Evolutionary conservation across 1,140 invertebrate species (phyloP).

Genomic region (Penaeus vannamei): DNA sequence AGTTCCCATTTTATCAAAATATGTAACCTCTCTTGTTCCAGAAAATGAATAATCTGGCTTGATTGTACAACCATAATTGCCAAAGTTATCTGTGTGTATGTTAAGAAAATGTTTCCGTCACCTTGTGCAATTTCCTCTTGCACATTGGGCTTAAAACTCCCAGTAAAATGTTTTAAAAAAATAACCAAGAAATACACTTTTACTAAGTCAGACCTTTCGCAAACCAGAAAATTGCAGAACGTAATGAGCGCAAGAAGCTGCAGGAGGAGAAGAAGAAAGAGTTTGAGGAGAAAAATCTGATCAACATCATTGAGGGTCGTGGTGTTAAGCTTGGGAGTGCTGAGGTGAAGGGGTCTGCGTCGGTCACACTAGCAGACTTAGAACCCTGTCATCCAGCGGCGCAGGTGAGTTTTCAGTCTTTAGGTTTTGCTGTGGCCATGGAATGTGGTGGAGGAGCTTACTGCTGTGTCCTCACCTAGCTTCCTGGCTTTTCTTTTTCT

Average conservation of each 20-base stretch:
- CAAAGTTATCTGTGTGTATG: too few relatives aligned
- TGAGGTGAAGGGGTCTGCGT: conserved; percentile 22
- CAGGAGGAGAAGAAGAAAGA: conserved; percentile 74
- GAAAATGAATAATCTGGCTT: too few relatives aligned
- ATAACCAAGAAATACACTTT: too few relatives aligned
- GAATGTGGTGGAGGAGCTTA: neutral
- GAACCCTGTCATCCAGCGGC: conserved; percentile 79
- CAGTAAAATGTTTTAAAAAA: too few relatives aligned
- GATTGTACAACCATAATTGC: too few relatives aligned
- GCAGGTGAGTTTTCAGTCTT: conserved; percentile 67
- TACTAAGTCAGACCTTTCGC: conserved; percentile 18
- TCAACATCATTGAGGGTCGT: conserved; percentile 75
- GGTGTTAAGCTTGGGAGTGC: conserved; percentile 72
- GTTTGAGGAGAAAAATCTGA: conserved; percentile 76
- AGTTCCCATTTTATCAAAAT: too few relatives aligned
- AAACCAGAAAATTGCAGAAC: conserved; percentile 71
- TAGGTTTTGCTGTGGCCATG: neutral
- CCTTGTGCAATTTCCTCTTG: too few relatives aligned
- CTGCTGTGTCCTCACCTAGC: neutral
- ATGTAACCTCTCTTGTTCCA: too few relatives aligned
- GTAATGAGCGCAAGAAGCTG: conserved; percentile 71
- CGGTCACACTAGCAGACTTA: conserved; percentile 72
- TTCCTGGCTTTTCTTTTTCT: too few relatives aligned
- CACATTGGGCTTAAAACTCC: too few relatives aligned
- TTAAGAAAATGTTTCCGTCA: too few relatives aligned